Evolutionary conservation across 2,797 vertebrate species (phyloP), one percentile per base, ranked within the genome.

Genomic region (Gorsachius magnificus): DNA sequence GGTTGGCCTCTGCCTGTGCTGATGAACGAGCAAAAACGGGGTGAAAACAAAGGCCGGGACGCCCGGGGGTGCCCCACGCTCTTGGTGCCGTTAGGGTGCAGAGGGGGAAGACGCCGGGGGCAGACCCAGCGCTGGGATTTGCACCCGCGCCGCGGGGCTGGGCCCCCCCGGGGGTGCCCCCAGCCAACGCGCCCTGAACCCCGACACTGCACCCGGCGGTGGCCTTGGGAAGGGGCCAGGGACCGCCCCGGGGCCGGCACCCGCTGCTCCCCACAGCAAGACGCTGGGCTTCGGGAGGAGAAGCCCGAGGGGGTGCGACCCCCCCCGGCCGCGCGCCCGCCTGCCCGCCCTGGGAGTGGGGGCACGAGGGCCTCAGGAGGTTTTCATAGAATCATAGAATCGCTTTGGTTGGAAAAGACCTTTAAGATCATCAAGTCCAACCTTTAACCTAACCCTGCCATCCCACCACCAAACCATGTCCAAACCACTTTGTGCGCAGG

Each of bases 21-120:
- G 66, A 45, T 0, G 2, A 45, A 50, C 0, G 1, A 61, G 41
- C 0, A 1, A 28, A 77, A 6, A 1, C 0, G 0, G 56, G 46
- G 31, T 1, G 6, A 21, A 33, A 36, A 65, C 0, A 0, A 43
- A 25, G 61, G 41, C 46, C 65, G 18, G 29, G 50, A 51, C 0
- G 1, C 14, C 20, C 36, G 25, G 9, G 22, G n/a, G 26, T 29
- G 58, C 50, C 36, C 33, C 28, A 10, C 0, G 1, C 36, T 8
- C 11, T 8, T 19, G 36, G 25, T 41, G 70, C 29, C 2, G 0
- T 54, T 35, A 28, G 1, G 0, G 48, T 3, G 28, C 41, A 31
- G 45, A 17, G 21, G 25, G 36, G 28, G 6, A 84, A 31, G n/a
- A 41, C 14, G 41, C 41, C 14, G 14, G 14, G 38, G 16, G 9